Percentiles rank a stretch among this genome's conserved stretches.
These are phyloP conservation scores for Holothuria leucospilota DNA, from an alignment of 53 echinoderm and acorn worm genomes.

Conservation along the genomic window DNA sequence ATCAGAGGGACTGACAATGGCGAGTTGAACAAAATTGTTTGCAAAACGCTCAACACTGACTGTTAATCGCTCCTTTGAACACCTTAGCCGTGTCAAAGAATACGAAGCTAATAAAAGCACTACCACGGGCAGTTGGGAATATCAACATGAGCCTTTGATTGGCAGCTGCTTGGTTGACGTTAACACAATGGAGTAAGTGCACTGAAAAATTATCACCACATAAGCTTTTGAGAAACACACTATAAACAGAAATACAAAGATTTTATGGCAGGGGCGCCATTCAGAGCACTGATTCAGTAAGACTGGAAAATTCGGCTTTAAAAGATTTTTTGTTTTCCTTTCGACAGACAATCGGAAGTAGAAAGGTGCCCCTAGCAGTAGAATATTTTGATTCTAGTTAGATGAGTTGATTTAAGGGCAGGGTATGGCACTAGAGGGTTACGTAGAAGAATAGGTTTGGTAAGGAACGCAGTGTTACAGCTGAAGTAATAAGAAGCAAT, in stretches of 20 bases:
- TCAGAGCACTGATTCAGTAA: no score
- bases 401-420: conserved; percentile 20
- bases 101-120: not conserved
- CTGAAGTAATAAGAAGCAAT: no score
- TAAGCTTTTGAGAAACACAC: no score
- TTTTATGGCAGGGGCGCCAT: no score
- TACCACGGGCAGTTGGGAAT: not conserved
- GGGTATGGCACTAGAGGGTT: not conserved
- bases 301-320: not conserved
- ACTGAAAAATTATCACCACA: no score
- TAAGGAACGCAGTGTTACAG: no score
- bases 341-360: conserved; percentile 33
- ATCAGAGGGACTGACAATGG: conserved; percentile 15
- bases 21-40: conserved; percentile 26
- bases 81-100: conserved; percentile 29
- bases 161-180: conserved; percentile 6
- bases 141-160: not conserved
- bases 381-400: conserved; percentile 27
- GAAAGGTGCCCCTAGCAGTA: conserved; percentile 10
- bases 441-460: not conserved
- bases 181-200: not conserved
- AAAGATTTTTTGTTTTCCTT: conserved; percentile 20
- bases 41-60: conserved; percentile 13
- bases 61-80: conserved; percentile 32
- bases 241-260: no score